Base-by-base conservation (phyloP, 1,140 invertebrate genomes). In the Chionoecetes opilio region DNA sequence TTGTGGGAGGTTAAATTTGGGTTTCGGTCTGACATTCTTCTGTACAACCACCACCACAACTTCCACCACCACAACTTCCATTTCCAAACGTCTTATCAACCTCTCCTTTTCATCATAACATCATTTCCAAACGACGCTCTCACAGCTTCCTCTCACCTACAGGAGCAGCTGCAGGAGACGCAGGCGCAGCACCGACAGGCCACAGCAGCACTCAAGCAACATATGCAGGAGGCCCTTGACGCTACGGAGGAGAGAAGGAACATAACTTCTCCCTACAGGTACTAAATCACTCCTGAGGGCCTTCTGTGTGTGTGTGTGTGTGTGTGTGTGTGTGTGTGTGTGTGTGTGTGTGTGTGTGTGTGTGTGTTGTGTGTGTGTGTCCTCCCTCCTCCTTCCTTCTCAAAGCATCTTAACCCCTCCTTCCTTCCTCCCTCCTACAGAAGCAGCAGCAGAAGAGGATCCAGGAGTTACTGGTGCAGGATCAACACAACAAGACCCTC, bases 301-400 rank as follows among this genome's bases (percentile, higher is more conserved):
- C n/a, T n/a, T n/a, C n/a, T n/a, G n/a, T 87, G 85, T 87, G 85
- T 87, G 85, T 87, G 85, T 87, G 85, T 87, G 31, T 86, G 84
- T 86, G 84, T 86, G 84, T 86, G 84, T 86, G 84, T 86, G 84
- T 86, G 84, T 86, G 84, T 86, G 84, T 86, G 84, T 86, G 84
- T 86, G 84, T 86, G 84, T 86, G 84, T 86, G 84, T 86, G 84
- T 31, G 35, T 37, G 84, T 34, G 35, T 9, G 38, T 41, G 38
- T 14, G 38, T 82, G 29, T 32, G 11, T 14, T 31, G 11, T n/a
- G 31, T 35, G 3, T 32, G 11, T 3, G 3, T 86, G 11, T 2
- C 31, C 84, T 32, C 14, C n/a, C 5, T 26, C 8, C 21, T 63
- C 2, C 53, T 63, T 9, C 53, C 38, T 41, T 14, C 38, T 6